Base-by-base conservation (phyloP, 2,797 vertebrate genomes). In the Galago senegalensis region DNA sequence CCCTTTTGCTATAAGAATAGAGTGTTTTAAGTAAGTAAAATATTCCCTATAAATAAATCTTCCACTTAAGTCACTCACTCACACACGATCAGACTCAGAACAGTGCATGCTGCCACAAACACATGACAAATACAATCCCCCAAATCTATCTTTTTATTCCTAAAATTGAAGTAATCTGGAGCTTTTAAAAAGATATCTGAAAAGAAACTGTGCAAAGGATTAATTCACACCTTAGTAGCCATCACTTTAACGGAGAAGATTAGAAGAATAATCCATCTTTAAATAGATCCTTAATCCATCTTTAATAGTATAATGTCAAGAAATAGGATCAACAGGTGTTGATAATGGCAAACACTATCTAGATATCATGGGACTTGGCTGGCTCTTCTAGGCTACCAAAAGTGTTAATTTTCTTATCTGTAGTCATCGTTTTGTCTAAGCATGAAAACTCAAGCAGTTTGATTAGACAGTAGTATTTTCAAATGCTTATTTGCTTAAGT, bases 21-120 rank as follows among this genome's bases (percentile, higher is more conserved):
- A 95, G 85, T 1, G 11, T 94, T 97, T 98, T 94, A 98, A 98
- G 90, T 81, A 97, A 97, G 82, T 76, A 98, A 98, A 98, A 98
- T 94, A 97, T 81, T 97, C 67, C 27, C 94, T 8, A 89, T 95
- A 95, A 95, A 97, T 96, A 98, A 97, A 97, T 97, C 60, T 97
- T 96, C 73, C 70, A 97, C 85, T 95, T 96, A 98, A 97, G 34
- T 97, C 94, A 97, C 73, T 96, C 95, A 93, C 58, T 96, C 94
- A 93, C 53, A 82, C 79, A 92, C 95, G 91, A 94, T 82, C 83
- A 93, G 75, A 67, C 61, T 29, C 1, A 60, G 87, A 95, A 95
- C 97, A 95, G 67, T 29, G 3, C 86, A 25, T 2, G 83, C 34
- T 96, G 27, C 43, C 70, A 95, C 46, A 88, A 87, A 21, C 40